Evolutionary conservation across 2,888 invertebrate species (phyloP), one percentile per base, ranked within the genome.

Genomic region (Achlya flavicornis): DNA sequence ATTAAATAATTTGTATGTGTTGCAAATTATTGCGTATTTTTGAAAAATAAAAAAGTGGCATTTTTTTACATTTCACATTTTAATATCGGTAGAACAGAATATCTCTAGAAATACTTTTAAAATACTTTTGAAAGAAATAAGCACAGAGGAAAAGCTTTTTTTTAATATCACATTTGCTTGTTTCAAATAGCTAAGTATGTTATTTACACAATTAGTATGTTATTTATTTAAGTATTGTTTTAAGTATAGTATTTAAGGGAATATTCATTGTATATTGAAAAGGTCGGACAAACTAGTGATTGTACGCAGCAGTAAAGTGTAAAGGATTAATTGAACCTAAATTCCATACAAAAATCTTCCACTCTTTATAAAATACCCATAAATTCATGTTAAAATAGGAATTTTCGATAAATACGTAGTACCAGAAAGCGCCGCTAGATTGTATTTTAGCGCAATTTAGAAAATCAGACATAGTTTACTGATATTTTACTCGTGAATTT

Each of bases 231-330:
- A 53, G 19, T 8, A 0, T 19, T 19, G 53, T 53, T 16, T 14
- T 53, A 53, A 53, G 19, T 8, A 0, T 19, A 53, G 53, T 53
- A 10, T 53, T 10, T 53, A 19, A 19, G 53, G 19, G 1, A 53
- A 53, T 53, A 19, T 19, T 53, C 19, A 53, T 53, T 53, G 19
- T 19, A 53, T 10, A 53, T 16, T 53, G 10, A 53, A 38, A 53
- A 53, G 53, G 53, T 53, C 67, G 68, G 70, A 72, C 70, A 67
- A 33, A 63, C 72, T 70, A 76, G 74, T 74, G 73, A 72, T 73
- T 60, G 68, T 70, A 73, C 64, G 62, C 66, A 66, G 61, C 64
- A 61, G 65, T 66, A 65, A 68, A 53, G 19, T 53, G 53, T 53
- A 53, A 53, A 19, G 14, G 3, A 19, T 14, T 3, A 53, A 48